A percentile compares a stretch with the other conserved stretches of the same genome.
Evolutionary conservation across 2,797 vertebrate species (phyloP).

Genomic region (Brachymystax lenok): DNA sequence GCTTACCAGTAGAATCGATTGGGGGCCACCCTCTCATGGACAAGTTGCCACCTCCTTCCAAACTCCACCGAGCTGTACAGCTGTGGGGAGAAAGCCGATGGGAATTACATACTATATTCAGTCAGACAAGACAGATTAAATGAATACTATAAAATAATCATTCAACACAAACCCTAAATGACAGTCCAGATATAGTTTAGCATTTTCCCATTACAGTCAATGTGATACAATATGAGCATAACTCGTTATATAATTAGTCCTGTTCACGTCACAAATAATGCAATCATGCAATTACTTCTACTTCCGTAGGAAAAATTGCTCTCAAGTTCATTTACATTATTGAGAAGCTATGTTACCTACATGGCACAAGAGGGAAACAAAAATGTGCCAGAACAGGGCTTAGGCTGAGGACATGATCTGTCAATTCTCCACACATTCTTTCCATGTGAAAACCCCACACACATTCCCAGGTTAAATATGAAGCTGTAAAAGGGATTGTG

Average conservation of each 20-base stretch:
- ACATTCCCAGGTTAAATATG: neutral
- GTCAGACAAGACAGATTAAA: neutral
- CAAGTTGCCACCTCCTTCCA: constrained; percentile 94
- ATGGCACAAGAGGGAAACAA: constrained; percentile 11
- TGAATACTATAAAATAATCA: neutral
- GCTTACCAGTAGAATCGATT: constrained; percentile 99
- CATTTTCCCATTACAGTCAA: neutral
- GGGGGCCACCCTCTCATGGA: constrained; percentile 91
- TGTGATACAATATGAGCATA: neutral
- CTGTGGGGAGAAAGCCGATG: constrained; percentile 66
- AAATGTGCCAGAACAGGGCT: neutral
- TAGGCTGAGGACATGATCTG: neutral
- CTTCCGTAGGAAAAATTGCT: neutral
- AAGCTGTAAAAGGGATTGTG: constrained; percentile 5
- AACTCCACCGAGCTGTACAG: constrained; percentile 97
- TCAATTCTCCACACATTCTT: neutral
- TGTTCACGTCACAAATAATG: neutral
- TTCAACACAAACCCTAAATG: neutral
- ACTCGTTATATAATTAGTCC: neutral
- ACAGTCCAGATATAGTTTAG: neutral
- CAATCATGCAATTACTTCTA: neutral
- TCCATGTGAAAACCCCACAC: neutral
- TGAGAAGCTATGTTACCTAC: neutral
- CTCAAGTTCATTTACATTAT: neutral
- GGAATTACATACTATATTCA: neutral